A percentile compares a stretch with the other conserved stretches of the same genome.
These are phyloP conservation scores for Fukomys damarensis DNA, from an alignment of 2,113 vertebrate genomes.

Conservation along the genomic window DNA sequence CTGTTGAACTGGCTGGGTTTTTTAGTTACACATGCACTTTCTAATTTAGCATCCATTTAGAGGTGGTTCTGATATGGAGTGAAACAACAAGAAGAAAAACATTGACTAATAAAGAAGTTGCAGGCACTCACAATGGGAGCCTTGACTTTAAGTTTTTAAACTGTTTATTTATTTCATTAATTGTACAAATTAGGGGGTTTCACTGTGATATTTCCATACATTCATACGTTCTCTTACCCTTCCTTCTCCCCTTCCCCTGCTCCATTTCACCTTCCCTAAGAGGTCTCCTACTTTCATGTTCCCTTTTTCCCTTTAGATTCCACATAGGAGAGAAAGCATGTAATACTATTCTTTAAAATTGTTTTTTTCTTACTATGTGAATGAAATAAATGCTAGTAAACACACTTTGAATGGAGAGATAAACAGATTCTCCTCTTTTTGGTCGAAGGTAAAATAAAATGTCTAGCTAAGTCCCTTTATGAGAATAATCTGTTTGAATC, in stretches of 20 bases:
- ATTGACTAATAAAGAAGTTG: slow-evolving; percentile 35
- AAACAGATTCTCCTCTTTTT: neutral
- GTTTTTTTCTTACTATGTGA: neutral
- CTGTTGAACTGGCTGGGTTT: slow-evolving; percentile 2
- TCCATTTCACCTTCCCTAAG: neutral
- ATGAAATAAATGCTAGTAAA: slow-evolving; percentile 18
- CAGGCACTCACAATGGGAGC: slow-evolving; percentile 4
- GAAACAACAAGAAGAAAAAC: neutral
- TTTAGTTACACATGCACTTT: slow-evolving; percentile 7
- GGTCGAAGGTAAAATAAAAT: slow-evolving; percentile 5
- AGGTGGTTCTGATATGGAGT: slow-evolving; percentile 27
- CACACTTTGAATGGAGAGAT: neutral
- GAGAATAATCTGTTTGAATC: slow-evolving; percentile 38
- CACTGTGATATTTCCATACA: neutral
- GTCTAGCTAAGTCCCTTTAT: slow-evolving; percentile 33
- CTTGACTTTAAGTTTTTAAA: neutral
- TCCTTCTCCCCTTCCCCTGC: neutral
- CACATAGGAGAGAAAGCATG: neutral
- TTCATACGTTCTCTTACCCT: neutral
- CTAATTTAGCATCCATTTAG: slow-evolving; percentile 33
- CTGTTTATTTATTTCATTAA: neutral
- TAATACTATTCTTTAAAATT: neutral
- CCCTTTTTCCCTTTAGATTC: neutral
- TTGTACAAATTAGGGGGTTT: neutral
- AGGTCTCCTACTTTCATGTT: neutral